Conservation (phyloP, 1,140 invertebrate species). For the Bombyx mori region ASM3026992v2 NC_085114.1:14536001-14536500, state of each 20-base stretch:
- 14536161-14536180: constrained; percentile 41
- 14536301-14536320: constrained; percentile 80
- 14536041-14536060: too few species aligned
- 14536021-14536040: too few species aligned
- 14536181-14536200: constrained; percentile 47
- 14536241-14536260: constrained; percentile 77
- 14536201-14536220: constrained; percentile 70
- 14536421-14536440: constrained; percentile 52
- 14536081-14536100: too few species aligned
- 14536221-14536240: constrained; percentile 77
- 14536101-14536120: too few species aligned
- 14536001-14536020: too few species aligned
- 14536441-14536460: constrained; percentile 51
- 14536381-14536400: constrained; percentile 78
- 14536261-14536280: constrained; percentile 79
- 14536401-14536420: constrained; percentile 78
- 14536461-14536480: constrained; percentile 48
- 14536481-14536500: constrained; percentile 54
- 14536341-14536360: constrained; percentile 54
- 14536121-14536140: too few species aligned
- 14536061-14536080: too few species aligned
- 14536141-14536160: neutral
- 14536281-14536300: constrained; percentile 85
- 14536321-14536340: constrained; percentile 69
- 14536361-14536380: constrained; percentile 62